Conservation (phyloP, 1,140 invertebrate species). For the Andrena cerasifolii region DNA sequence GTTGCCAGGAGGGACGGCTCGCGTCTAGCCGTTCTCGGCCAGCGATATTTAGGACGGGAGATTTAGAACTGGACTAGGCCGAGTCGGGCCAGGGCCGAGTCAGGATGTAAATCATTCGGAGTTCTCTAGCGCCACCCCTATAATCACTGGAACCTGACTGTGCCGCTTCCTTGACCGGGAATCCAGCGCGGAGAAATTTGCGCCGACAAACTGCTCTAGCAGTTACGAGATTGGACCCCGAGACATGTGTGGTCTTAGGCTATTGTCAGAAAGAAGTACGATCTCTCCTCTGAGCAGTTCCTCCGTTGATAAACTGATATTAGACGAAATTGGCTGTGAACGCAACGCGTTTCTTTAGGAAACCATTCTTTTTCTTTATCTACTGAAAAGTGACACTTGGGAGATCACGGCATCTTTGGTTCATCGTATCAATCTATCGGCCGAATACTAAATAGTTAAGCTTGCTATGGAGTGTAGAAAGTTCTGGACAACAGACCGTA, state of each 20-base stretch:
- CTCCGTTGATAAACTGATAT: neutral
- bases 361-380: too few species aligned
- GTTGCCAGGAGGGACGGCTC: conserved; percentile 69
- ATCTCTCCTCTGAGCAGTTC: neutral
- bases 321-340: too few species aligned
- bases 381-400: too few species aligned
- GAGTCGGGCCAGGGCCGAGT: conserved; percentile 13
- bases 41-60: conserved; percentile 56
- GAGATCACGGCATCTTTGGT: too few species aligned
- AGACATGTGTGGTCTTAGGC: conserved; percentile 35
- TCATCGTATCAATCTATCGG: too few species aligned
- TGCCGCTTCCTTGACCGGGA: conserved; percentile 63
- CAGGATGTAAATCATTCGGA: conserved; percentile 69
- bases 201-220: conserved; percentile 38
- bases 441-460: too few species aligned
- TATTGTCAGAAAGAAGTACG: neutral
- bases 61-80: conserved; percentile 62
- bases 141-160: conserved; percentile 61
- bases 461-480: too few species aligned
- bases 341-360: too few species aligned
- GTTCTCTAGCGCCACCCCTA: conserved; percentile 69
- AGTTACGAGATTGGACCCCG: conserved; percentile 17
- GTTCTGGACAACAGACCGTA: conserved; percentile 63
- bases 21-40: conserved; percentile 62
- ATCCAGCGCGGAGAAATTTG: conserved; percentile 54